These are phyloP conservation scores for Halotydeus destructor DNA, from an alignment of 1,140 invertebrate species.

Conservation along the genomic window DNA sequence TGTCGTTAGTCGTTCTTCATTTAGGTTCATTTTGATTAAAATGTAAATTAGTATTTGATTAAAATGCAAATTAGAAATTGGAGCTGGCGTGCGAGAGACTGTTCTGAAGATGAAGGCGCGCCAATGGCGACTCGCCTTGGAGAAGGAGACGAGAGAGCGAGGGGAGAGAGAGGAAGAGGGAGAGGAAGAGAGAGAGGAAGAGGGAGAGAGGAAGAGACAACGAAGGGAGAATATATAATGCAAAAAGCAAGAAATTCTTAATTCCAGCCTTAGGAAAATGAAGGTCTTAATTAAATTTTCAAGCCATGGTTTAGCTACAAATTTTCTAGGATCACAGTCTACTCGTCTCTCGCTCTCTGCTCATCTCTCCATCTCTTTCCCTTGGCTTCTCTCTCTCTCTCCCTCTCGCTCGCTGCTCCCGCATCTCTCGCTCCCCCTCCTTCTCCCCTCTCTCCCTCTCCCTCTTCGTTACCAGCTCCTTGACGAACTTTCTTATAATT, in stretches of 20 bases:
- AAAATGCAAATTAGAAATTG: slow-evolving; percentile 11
- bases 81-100: too few species aligned
- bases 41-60: slow-evolving; percentile 12
- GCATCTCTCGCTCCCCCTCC: too few species aligned
- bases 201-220: neutral
- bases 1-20: neutral
- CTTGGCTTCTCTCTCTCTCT: too few species aligned
- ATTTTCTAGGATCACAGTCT: slow-evolving; percentile 1
- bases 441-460: too few species aligned
- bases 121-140: too few species aligned
- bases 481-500: too few species aligned
- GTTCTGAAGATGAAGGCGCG: too few species aligned
- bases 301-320: neutral
- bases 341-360: neutral
- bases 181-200: neutral
- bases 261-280: slow-evolving; percentile 9
- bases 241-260: slow-evolving; percentile 4
- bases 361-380: neutral
- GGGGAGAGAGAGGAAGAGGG: neutral
- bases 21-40: slow-evolving; percentile 7
- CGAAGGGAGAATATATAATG: neutral
- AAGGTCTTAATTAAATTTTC: slow-evolving; percentile 9
- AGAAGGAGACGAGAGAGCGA: too few species aligned
- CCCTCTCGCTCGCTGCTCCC: too few species aligned
- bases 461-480: too few species aligned